Conservation (phyloP, 1,140 invertebrate genomes). For the Cyrtorhinus lividipennis region DNA sequence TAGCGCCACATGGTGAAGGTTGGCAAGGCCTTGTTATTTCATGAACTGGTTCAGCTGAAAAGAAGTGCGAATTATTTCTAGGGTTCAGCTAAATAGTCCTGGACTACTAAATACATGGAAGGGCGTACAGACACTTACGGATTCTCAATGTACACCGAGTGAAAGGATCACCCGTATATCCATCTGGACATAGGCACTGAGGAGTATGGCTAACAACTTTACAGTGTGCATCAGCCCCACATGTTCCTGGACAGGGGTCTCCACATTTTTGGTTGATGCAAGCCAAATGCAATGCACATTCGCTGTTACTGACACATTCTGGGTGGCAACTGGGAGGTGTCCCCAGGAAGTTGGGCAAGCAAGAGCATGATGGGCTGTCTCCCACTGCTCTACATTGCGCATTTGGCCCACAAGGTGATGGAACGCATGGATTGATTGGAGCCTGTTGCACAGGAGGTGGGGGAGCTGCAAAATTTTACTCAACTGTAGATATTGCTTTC, state of each 20-base stretch:
- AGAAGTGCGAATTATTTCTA: background rate
- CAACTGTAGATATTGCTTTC: background rate
- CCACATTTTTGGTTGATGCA: slow-evolving; percentile 52
- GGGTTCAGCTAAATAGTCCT: too few species aligned
- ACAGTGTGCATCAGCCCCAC: slow-evolving; percentile 48
- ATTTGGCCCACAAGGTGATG: slow-evolving; percentile 56
- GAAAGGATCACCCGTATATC: slow-evolving; percentile 45
- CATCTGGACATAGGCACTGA: slow-evolving; percentile 42
- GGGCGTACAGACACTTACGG: slow-evolving; percentile 16
- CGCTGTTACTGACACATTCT: slow-evolving; percentile 47
- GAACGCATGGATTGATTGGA: slow-evolving; percentile 41
- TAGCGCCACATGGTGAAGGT: slow-evolving; percentile 57
- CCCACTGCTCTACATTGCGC: slow-evolving; percentile 44
- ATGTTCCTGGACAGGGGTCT: slow-evolving; percentile 49
- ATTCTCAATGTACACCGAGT: slow-evolving; percentile 35
- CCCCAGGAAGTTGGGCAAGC: slow-evolving; percentile 44
- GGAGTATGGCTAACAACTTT: slow-evolving; percentile 48
- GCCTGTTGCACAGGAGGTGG: slow-evolving; percentile 24
- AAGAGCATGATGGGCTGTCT: slow-evolving; percentile 46
- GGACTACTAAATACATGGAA: too few species aligned
- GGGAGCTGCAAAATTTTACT: slow-evolving; percentile 18
- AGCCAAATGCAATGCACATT: slow-evolving; percentile 43
- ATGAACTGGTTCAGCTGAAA: slow-evolving; percentile 25
- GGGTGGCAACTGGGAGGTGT: slow-evolving; percentile 47
- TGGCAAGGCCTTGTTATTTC: slow-evolving; percentile 45